Evolutionary conservation across 2,888 invertebrate genomes (phyloP), one percentile per base, ranked within the genome.

Genomic region (Diadromus collaris): DNA sequence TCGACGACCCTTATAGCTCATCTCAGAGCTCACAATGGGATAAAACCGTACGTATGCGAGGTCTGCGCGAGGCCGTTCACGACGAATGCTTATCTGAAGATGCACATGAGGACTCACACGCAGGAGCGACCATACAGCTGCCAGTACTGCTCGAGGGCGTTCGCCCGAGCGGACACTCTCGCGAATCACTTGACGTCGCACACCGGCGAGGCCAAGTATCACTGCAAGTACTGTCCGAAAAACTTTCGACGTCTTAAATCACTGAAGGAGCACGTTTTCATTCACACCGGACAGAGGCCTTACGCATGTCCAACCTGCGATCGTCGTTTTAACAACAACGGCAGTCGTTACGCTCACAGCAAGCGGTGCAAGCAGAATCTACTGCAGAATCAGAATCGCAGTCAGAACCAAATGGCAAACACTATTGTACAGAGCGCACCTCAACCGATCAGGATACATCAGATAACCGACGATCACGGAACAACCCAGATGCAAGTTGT

Each of bases 21-120:
- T 80, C 77, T 91, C 5, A 77, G 90, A 13, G 90, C 90, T 3
- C 90, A 90, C 79, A 90, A 90, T 13, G 90, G 90, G 2, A 90
- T 90, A 27, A 90, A 90, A 65, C 90, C 90, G 0, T 90, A 89
- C 64, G 89, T 90, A 0, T 91, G 90, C 83, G 89, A 90, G 56
- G 90, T 91, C 0, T 91, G 90, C 74, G 89, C 90, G 0, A 81
- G 90, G 10, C 90, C 90, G 0, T 91, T 91, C 61, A 91, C 90
- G 0, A 91, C 90, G 0, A 91, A 90, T 64, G 90, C 90, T 1
- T 90, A 90, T 72, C 77, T 90, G 4, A 90, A 90, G 48, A 90
- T 90, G 90, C 90, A 90, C 56, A 91, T 91, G 90, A 85, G 90
- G 44, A 91, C 90, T 3, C 90, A 91, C 60, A 91, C 90, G 0